Conservation (phyloP, 2,113 vertebrate species). For the Nerophis ophidion region DNA sequence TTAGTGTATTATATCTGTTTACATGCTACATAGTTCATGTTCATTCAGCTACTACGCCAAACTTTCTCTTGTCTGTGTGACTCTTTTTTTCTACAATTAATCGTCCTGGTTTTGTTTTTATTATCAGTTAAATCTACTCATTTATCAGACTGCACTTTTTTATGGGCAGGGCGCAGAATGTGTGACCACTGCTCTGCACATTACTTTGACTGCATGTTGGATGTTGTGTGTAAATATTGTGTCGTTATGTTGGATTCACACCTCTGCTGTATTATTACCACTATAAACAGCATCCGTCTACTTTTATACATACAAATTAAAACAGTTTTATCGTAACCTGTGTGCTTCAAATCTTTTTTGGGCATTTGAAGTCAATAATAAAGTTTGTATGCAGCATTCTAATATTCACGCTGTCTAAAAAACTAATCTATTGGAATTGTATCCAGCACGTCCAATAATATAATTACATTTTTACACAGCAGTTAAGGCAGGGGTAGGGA, state of each 20-base stretch:
- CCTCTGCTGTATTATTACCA: slow-evolving; percentile 21
- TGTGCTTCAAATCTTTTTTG: not conserved
- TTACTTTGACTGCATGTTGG: slow-evolving; percentile 2
- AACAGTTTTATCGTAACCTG: slow-evolving; percentile 14
- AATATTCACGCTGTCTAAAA: too few relatives aligned
- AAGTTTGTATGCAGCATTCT: too few relatives aligned
- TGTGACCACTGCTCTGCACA: slow-evolving; percentile 22
- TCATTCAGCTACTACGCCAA: not conserved
- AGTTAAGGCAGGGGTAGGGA: too few relatives aligned
- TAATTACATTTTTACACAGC: not conserved
- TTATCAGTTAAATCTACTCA: not conserved
- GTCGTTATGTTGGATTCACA: not conserved
- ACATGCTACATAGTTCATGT: not conserved
- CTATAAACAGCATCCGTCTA: slow-evolving; percentile 9
- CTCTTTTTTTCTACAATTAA: not conserved
- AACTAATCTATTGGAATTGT: too few relatives aligned
- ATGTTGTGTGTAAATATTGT: slow-evolving; percentile 5
- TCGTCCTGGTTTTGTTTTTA: not conserved
- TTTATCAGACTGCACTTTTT: slow-evolving; percentile 12
- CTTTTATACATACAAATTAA: slow-evolving; percentile 21
- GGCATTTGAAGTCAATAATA: not conserved
- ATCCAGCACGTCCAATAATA: too few relatives aligned
- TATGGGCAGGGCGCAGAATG: not conserved
- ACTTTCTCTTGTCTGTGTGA: not conserved
- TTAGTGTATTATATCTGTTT: not conserved